Evolutionary conservation across 2,113 vertebrate genomes (phyloP), one percentile per base, ranked within the genome.

Genomic region (Petroica traversi): DNA sequence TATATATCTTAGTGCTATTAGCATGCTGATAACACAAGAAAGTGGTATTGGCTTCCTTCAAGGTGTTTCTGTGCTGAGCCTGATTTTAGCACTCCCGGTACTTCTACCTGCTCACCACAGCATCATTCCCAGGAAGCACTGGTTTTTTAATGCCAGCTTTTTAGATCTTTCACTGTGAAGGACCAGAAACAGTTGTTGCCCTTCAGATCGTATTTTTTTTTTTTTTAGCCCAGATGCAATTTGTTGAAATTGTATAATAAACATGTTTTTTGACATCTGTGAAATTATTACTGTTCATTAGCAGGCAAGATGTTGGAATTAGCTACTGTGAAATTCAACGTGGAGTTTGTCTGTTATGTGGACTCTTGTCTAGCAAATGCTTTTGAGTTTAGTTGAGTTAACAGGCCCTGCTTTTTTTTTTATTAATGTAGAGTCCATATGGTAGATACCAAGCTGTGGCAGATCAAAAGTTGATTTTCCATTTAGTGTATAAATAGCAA

Each of bases 381-480:
- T 95, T 81, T 71, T 41, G 48, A 89, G 43, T 81, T 83, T 90
- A 92, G 67, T 80, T 94, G 82, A 93, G 55, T 75, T 87, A 93
- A 64, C 66, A 82, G 58, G 57, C 77, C 49, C n/a, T 93, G 28
- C 4, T 20, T 18, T 48, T 48, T 26, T 72, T 84, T 25, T 41
- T 41, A 40, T 28, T 54, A 2, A 38, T 76, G 33, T 74, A 62
- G 62, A 93, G 55, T 76, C 94, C 92, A 94, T 96, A 88, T 97
- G 96, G 93, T 93, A 74, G 88, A 71, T 96, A 96, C 78, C 87
- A 94, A 92, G 63, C 89, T 93, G 93, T 93, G 92, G 89, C 86
- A 94, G 93, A 93, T 96, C 75, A 96, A 57, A 88, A 88, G 85
- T 92, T 85, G 83, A 83, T 94, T 84, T 93, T 84, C 78, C 75